Conservation (phyloP, 2,888 invertebrate species). For the Timema podura region DNA sequence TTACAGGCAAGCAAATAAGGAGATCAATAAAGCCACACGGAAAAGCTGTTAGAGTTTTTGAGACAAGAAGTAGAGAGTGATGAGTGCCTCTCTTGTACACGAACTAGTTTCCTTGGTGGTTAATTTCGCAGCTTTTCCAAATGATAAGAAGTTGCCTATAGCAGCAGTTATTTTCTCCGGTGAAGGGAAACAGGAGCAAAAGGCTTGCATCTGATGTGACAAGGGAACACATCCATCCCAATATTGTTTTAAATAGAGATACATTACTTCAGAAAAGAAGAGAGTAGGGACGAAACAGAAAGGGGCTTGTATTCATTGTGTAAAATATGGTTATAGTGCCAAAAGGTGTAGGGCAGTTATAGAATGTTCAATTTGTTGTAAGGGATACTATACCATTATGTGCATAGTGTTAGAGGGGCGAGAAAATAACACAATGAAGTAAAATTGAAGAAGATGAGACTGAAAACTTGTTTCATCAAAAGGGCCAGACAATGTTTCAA, state of each 20-base stretch:
- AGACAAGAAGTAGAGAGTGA: constrained; percentile 11
- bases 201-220: not conserved
- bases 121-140: not conserved
- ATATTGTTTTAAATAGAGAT: not conserved
- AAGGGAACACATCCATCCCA: not conserved
- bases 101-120: not conserved
- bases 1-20: not conserved
- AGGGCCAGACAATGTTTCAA: not conserved
- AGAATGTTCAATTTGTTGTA: not conserved
- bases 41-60: not conserved
- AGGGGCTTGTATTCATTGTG: not conserved
- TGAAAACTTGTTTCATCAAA: not conserved
- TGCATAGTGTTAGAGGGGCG: not conserved
- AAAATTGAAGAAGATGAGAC: not conserved
- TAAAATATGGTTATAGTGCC: not conserved
- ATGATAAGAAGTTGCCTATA: not conserved
- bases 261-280: not conserved
- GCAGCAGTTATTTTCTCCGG: not conserved
- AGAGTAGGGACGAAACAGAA: not conserved
- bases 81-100: not conserved
- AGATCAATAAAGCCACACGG: not conserved
- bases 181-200: not conserved
- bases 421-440: not conserved
- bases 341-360: not conserved
- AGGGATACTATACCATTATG: not conserved